A percentile compares a stretch with the other conserved stretches of the same genome.
Conservation (phyloP, 2,888 invertebrate species). For the Thyatira batis region DNA sequence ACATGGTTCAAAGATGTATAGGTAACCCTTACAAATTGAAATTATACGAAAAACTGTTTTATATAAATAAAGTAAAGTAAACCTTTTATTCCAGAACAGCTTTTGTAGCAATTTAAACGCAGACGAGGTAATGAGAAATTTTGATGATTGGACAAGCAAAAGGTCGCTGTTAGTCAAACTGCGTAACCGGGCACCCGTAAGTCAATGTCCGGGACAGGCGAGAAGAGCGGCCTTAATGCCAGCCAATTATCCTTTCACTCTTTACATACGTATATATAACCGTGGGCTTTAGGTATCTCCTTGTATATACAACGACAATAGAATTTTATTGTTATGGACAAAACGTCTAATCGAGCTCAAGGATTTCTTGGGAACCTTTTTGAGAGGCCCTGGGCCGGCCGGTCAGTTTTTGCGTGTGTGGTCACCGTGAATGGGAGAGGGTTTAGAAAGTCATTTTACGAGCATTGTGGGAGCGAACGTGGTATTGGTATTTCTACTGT, state of each 20-base stretch:
- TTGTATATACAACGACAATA: not conserved
- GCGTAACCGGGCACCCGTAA: conserved; percentile 33
- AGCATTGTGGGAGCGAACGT: too few species aligned
- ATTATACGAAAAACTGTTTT: too few species aligned
- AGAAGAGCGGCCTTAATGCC: conserved; percentile 25
- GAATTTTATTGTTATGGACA: not conserved
- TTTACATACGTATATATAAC: conserved; percentile 29
- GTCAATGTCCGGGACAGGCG: conserved; percentile 41
- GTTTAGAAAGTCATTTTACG: too few species aligned
- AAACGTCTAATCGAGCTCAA: not conserved
- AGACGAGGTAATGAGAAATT: conserved; percentile 31
- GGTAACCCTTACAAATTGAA: too few species aligned
- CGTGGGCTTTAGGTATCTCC: conserved; percentile 3
- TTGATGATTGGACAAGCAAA: conserved; percentile 23
- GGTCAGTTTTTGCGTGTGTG: not conserved
- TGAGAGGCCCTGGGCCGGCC: not conserved
- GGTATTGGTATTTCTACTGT: too few species aligned
- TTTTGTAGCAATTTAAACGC: conserved; percentile 17
- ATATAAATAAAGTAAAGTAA: too few species aligned
- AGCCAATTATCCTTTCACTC: conserved; percentile 38
- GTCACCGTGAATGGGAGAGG: not conserved
- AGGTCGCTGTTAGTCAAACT: conserved; percentile 17
- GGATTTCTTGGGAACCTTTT: not conserved
- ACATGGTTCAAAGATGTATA: not conserved
- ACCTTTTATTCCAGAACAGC: not conserved